These are phyloP conservation scores for Nanger granti DNA, from an alignment of 2,113 vertebrate species.

Conservation along the genomic window DNA sequence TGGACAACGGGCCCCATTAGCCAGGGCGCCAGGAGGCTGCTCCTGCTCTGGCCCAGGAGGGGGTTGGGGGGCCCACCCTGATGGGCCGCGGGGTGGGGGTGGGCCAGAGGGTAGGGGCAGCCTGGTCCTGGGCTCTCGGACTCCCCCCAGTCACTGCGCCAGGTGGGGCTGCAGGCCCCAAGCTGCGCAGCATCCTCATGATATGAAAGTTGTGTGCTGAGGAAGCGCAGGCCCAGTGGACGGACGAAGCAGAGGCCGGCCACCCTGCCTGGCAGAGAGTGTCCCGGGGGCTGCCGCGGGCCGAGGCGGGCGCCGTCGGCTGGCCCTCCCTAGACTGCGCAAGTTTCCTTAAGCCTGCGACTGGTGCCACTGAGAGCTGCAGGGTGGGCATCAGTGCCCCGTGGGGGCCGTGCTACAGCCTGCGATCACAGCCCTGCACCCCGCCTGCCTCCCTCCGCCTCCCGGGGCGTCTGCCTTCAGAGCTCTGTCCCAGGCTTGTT, in stretches of 20 bases:
- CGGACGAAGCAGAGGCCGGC: rapidly evolving
- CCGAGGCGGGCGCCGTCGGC: rapidly evolving
- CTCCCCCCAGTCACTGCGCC: rapidly evolving
- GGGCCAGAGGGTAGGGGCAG: not conserved
- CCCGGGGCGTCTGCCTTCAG: rapidly evolving
- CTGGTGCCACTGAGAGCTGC: rapidly evolving
- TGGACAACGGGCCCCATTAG: rapidly evolving
- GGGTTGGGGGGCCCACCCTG: not conserved
- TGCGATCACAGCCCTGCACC: not conserved
- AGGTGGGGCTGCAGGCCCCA: rapidly evolving
- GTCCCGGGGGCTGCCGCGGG: rapidly evolving
- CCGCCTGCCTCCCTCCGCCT: rapidly evolving
- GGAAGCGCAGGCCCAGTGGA: rapidly evolving
- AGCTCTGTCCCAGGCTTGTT: rapidly evolving
- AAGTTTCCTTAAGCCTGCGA: rapidly evolving
- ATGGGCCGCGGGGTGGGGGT: rapidly evolving
- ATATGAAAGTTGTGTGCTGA: not conserved
- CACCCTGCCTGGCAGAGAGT: rapidly evolving
- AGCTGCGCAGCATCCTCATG: rapidly evolving
- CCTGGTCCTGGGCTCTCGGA: not conserved
- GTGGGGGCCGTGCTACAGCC: rapidly evolving
- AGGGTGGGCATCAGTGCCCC: rapidly evolving
- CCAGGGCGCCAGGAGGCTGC: not conserved
- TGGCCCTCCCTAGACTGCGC: rapidly evolving
- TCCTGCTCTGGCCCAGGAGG: not conserved